These are phyloP conservation scores for Hippoglossus stenolepis DNA, from an alignment of 2,113 vertebrate genomes.

Conservation along the genomic window DNA sequence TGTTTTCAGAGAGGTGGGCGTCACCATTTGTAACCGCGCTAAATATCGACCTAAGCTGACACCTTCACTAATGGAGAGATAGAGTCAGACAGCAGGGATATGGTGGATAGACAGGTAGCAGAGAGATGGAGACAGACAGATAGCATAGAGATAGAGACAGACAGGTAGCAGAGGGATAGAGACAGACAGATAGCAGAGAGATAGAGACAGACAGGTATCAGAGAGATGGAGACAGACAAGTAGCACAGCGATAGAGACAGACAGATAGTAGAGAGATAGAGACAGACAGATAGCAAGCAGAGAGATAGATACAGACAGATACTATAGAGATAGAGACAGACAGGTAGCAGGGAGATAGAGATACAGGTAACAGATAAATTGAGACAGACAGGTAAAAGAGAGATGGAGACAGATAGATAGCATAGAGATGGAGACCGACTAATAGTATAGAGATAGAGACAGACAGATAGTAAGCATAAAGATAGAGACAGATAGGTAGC, in stretches of 20 bases:
- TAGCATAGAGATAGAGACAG: background rate
- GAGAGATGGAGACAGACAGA: no score
- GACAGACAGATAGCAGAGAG: background rate
- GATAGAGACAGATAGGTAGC: background rate
- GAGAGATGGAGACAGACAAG: background rate
- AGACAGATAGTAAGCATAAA: background rate
- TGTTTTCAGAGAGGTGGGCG: conserved; percentile 68
- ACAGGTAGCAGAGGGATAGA: background rate
- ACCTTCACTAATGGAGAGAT: conserved; percentile 49
- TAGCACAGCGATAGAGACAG: background rate
- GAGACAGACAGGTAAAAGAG: background rate
- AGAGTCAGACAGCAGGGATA: background rate
- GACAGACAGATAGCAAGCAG: background rate
- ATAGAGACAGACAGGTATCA: background rate
- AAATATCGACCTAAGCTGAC: conserved; percentile 71
- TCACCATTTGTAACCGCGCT: conserved; percentile 45
- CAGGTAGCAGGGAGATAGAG: no score
- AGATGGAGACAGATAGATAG: no score
- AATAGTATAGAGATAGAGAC: no score
- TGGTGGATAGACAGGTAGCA: background rate
- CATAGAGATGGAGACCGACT: background rate
- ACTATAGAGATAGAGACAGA: background rate
- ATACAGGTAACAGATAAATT: no score
- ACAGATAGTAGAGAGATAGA: no score
- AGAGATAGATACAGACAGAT: background rate